Evolutionary conservation across 1,140 invertebrate species (phyloP).

Genomic region (Cryptotermes secundus): DNA sequence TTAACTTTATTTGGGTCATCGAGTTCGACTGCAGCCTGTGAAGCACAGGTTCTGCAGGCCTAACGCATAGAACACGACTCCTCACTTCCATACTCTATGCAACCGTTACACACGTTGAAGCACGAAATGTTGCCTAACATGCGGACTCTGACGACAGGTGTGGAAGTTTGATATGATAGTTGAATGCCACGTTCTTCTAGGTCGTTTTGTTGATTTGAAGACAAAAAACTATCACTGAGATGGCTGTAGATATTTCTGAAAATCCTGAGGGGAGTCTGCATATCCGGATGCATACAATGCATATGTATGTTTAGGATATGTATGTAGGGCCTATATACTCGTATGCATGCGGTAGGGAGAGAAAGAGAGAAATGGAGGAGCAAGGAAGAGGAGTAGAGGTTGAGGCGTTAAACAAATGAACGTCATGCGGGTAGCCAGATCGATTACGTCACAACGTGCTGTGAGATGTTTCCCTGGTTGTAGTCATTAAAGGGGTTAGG

Average conservation of each 20-base stretch:
- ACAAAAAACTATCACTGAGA: background rate
- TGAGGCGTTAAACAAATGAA: slow-evolving; percentile 12
- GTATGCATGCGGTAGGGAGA: background rate
- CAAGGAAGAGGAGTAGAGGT: background rate
- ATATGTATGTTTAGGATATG: background rate
- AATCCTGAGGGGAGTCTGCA: background rate
- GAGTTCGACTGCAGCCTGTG: too few relatives aligned
- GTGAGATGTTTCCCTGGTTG: background rate
- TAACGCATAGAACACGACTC: too few relatives aligned
- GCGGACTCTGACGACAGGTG: background rate
- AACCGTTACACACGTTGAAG: background rate
- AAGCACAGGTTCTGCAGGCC: too few relatives aligned
- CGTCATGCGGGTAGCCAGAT: slow-evolving; percentile 12
- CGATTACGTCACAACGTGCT: slow-evolving; percentile 6
- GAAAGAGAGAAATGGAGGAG: background rate
- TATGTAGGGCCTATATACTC: too few relatives aligned
- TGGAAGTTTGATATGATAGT: background rate
- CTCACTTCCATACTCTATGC: background rate
- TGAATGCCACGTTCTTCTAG: background rate
- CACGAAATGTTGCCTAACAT: background rate
- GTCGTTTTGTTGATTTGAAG: too few relatives aligned
- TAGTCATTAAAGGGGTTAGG: background rate
- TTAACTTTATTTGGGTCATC: too few relatives aligned
- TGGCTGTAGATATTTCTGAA: too few relatives aligned
- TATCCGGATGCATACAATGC: background rate